These are phyloP conservation scores for Holotrichia oblita DNA, from an alignment of 1,140 invertebrate genomes.

Conservation along the genomic window DNA sequence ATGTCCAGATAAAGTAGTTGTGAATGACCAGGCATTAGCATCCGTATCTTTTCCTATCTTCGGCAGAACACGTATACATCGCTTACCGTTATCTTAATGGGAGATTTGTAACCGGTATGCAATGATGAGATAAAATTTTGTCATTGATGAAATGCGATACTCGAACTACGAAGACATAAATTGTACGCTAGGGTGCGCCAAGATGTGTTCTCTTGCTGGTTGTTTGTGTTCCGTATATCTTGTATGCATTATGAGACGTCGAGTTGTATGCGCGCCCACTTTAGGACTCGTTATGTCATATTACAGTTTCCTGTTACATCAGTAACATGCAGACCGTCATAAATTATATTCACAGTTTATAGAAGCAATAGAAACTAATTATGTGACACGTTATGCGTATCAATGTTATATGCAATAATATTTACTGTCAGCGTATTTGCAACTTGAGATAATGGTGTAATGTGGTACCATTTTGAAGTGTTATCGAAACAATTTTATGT, in stretches of 20 bases:
- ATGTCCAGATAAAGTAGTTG: not conserved
- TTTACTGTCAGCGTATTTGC: not conserved
- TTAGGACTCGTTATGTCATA: not conserved
- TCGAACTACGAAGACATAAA: constrained; percentile 6
- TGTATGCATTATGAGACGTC: not conserved
- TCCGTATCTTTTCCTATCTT: not conserved
- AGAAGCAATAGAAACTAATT: constrained; percentile 31
- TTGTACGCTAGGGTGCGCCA: not conserved
- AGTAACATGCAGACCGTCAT: not conserved
- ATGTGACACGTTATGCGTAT: not conserved
- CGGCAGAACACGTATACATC: constrained; percentile 1
- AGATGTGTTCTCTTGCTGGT: not conserved
- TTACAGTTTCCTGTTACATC: constrained; percentile 31
- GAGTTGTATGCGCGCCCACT: not conserved
- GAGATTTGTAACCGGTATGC: constrained; percentile 33
- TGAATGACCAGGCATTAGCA: constrained; percentile 31
- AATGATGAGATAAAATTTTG: constrained; percentile 36
- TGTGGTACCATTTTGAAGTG: too few relatives aligned
- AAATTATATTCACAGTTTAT: not conserved
- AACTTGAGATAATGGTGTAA: not conserved
- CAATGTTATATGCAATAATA: not conserved
- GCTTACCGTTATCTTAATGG: constrained; percentile 35
- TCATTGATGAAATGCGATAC: constrained; percentile 33
- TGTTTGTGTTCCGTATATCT: not conserved
- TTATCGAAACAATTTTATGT: too few relatives aligned